Base-by-base conservation (phyloP, 2,888 invertebrate genomes). In the Philhelius pedissequus region DNA sequence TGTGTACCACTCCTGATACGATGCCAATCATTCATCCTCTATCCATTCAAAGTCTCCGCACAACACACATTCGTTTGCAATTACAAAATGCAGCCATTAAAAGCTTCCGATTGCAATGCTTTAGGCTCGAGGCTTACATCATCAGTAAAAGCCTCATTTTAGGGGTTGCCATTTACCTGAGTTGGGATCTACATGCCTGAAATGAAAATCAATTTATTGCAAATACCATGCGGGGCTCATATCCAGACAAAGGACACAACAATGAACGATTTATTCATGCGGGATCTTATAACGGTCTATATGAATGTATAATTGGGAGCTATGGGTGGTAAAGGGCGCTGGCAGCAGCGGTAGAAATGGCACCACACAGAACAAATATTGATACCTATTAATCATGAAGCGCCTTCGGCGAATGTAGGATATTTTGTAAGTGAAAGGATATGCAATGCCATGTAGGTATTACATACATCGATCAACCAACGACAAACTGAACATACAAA, bases 131-230 rank as follows among this genome's bases (percentile, higher is more conserved):
- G 62, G 40, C 45, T n/a, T n/a, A 35, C 3, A 3, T 6, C 4
- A 45, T 30, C 11, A 18, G 4, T 5, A 20, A 20, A 18, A 20
- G n/a, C n/a, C 40, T 18, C 32, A 13, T 40, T 35, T 38, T 43
- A 7, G 25, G 64, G 76, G 18, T 35, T 48, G 78, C n/a, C n/a
- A 50, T 73, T 64, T 40, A 62, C 73, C 78, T 68, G 60, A 9
- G 11, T 6, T 15, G 2, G n/a, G 18, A 22, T 38, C 4, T n/a
- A n/a, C 1, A 66, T 62, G 71, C 68, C 56, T 74, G 74, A 73
- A 64, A 83, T 78, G 74, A 43, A 78, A 83, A 83, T 83, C 82
- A 83, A 83, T 83, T 78, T 83, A 83, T 83, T 74, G 78, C 82
- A 73, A 82, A 64, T 73, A 54, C 54, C 68, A 69, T n/a, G 54